Conservation (phyloP, 2,888 invertebrate genomes). For the Andrena trimmerana region DNA sequence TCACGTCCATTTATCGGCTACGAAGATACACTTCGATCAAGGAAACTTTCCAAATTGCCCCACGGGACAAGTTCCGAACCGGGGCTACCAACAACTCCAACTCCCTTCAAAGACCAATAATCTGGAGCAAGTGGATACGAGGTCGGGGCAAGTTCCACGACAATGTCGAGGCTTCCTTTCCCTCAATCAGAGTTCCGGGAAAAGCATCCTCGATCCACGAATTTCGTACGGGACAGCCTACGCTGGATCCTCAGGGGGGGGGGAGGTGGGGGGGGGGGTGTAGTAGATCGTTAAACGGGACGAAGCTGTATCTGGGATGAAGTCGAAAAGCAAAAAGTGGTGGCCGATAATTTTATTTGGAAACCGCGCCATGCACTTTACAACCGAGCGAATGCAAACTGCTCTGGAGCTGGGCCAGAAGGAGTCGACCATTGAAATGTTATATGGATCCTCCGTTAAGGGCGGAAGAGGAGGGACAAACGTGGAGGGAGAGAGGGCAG, state of each 20-base stretch:
- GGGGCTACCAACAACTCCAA: conserved; percentile 22
- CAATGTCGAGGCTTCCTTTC: conserved; percentile 14
- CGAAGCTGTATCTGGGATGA: conserved; percentile 11
- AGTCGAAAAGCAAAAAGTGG: conserved; percentile 11
- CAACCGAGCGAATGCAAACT: conserved; percentile 76
- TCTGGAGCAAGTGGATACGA: conserved; percentile 37
- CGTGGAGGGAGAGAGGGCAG: conserved; percentile 2
- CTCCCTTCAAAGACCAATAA: conserved; percentile 45
- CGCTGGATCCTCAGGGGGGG: not conserved
- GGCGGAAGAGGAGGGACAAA: conserved; percentile 32
- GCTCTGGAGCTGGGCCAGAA: conserved; percentile 78
- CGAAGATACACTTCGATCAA: conserved; percentile 34
- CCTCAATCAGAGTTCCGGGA: not conserved
- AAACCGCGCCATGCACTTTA: conserved; percentile 73
- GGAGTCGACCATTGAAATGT: conserved; percentile 76
- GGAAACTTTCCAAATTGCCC: conserved; percentile 49
- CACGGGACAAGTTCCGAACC: conserved; percentile 43
- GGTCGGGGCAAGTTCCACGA: conserved; percentile 5
- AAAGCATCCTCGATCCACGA: conserved; percentile 12
- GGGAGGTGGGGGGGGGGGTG: no score
- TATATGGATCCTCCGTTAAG: conserved; percentile 64
- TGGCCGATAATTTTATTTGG: conserved; percentile 76
- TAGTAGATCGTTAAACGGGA: conserved; percentile 18
- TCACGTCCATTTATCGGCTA: conserved; percentile 41
- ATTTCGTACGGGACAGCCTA: not conserved